Evolutionary conservation across 2,113 vertebrate species (phyloP).

Genomic region (Tetrax tetrax): DNA sequence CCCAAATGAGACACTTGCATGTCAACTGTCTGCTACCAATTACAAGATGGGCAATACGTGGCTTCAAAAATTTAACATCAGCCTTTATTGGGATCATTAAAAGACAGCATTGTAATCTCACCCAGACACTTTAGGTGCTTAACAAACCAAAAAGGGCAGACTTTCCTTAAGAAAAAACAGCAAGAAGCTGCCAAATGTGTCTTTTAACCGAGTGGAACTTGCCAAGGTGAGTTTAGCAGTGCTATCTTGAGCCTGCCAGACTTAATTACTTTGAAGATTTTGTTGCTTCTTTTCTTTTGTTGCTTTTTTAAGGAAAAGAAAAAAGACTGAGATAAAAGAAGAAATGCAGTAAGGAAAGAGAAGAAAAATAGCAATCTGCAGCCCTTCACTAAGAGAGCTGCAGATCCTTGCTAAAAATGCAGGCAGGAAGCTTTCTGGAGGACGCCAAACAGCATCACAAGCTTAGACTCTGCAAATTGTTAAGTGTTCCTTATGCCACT

Average conservation of each 20-base stretch:
- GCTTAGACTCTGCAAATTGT: not conserved
- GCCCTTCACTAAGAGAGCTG: not conserved
- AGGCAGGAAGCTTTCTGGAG: not conserved
- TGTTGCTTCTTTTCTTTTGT: not conserved
- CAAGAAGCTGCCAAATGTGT: not conserved
- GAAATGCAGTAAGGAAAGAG: not conserved
- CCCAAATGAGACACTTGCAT: constrained; percentile 13
- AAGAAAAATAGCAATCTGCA: not conserved
- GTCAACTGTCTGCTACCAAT: not conserved
- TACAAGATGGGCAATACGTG: not conserved
- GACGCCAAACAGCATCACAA: not conserved
- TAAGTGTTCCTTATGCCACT: not conserved
- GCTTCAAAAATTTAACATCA: not conserved
- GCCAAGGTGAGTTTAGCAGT: not conserved
- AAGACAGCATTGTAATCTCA: not conserved
- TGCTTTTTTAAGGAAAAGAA: not conserved
- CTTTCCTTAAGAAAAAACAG: not conserved
- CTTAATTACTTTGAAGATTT: not conserved
- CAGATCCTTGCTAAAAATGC: not conserved
- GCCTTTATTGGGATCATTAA: not conserved
- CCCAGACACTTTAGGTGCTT: not conserved
- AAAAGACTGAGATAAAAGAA: not conserved
- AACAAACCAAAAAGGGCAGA: constrained; percentile 21
- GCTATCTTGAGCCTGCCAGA: not conserved
- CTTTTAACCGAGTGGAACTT: not conserved